These are phyloP conservation scores for Jaculus jaculus DNA, from an alignment of 2,113 vertebrate species.

Conservation along the genomic window DNA sequence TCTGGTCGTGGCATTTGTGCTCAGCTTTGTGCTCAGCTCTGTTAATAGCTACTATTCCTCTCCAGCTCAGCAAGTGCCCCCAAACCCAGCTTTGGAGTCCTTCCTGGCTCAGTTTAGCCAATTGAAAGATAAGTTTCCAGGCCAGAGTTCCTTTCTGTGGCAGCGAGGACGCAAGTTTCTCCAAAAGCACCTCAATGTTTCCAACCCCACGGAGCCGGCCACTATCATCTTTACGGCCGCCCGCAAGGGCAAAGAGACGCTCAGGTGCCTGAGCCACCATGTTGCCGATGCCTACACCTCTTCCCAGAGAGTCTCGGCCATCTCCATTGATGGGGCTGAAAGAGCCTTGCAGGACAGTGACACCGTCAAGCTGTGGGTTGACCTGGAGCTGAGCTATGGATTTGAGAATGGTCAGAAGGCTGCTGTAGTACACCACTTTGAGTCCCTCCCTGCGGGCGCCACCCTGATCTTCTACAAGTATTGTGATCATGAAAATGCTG, in stretches of 20 bases:
- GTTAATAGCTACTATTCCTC: slow-evolving; percentile 53
- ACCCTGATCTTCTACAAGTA: slow-evolving; percentile 98
- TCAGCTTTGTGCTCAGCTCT: not conserved
- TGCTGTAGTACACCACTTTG: slow-evolving; percentile 92
- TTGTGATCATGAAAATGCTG: slow-evolving; percentile 95
- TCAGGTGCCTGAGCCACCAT: slow-evolving; percentile 88
- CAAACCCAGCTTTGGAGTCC: slow-evolving; percentile 76
- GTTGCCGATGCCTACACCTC: slow-evolving; percentile 88
- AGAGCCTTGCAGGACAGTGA: slow-evolving; percentile 86
- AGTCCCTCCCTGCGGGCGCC: slow-evolving; percentile 92
- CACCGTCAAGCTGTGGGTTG: slow-evolving; percentile 90
- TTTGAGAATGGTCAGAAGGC: slow-evolving; percentile 87
- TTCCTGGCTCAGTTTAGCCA: slow-evolving; percentile 84
- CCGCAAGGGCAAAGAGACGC: slow-evolving; percentile 83
- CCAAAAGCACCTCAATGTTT: slow-evolving; percentile 88
- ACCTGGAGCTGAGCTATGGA: slow-evolving; percentile 86
- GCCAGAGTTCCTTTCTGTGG: slow-evolving; percentile 91
- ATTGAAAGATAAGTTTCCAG: slow-evolving; percentile 86
- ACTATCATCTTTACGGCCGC: slow-evolving; percentile 92
- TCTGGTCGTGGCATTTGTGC: accelerated
- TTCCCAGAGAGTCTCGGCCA: slow-evolving; percentile 80
- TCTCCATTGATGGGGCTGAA: slow-evolving; percentile 85
- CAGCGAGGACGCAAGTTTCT: slow-evolving; percentile 88
- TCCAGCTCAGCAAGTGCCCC: slow-evolving; percentile 51
- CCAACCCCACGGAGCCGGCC: slow-evolving; percentile 88